A percentile compares a stretch with the other conserved stretches of the same genome.
These are phyloP conservation scores for Patella ulyssiponensis DNA, from an alignment of 2,888 invertebrate species.

Conservation along the genomic window DNA sequence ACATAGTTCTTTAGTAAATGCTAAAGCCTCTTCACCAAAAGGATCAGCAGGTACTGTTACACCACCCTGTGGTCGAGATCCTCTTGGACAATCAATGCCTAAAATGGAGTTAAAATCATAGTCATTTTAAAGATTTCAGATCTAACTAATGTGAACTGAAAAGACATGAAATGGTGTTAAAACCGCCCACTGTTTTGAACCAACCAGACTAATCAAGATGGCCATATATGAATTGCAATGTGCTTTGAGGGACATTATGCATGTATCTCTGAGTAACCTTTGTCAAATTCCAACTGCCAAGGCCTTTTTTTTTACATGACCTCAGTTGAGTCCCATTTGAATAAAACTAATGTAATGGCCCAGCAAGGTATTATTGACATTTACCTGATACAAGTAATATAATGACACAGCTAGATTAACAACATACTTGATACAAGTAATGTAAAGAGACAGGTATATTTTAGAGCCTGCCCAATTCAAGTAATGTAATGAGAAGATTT, in stretches of 20 bases:
- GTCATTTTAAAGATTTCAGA: background rate
- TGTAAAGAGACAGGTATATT: constrained; percentile 94
- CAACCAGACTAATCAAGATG: background rate
- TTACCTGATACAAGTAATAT: constrained; percentile 90
- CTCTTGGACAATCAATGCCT: constrained; percentile 87
- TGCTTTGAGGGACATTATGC: too few species aligned
- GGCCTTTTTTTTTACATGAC: too few species aligned
- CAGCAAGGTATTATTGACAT: constrained; percentile 89
- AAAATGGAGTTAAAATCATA: constrained; percentile 51
- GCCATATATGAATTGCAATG: too few species aligned
- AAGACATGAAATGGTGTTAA: background rate
- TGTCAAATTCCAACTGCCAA: too few species aligned
- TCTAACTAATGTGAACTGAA: background rate
- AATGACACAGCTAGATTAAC: constrained; percentile 89
- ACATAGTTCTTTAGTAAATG: constrained; percentile 89
- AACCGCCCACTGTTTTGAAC: background rate
- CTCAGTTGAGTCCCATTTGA: too few species aligned
- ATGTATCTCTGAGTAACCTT: too few species aligned
- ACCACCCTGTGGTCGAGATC: constrained; percentile 82
- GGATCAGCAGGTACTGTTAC: constrained; percentile 83
- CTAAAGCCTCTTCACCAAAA: constrained; percentile 92
- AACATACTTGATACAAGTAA: constrained; percentile 89
- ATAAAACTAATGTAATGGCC: too few species aligned
- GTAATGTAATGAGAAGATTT: constrained; percentile 94
- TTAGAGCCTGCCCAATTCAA: constrained; percentile 85